Evolutionary conservation across 2,113 vertebrate species (phyloP).

Genomic region (Channa argus): DNA sequence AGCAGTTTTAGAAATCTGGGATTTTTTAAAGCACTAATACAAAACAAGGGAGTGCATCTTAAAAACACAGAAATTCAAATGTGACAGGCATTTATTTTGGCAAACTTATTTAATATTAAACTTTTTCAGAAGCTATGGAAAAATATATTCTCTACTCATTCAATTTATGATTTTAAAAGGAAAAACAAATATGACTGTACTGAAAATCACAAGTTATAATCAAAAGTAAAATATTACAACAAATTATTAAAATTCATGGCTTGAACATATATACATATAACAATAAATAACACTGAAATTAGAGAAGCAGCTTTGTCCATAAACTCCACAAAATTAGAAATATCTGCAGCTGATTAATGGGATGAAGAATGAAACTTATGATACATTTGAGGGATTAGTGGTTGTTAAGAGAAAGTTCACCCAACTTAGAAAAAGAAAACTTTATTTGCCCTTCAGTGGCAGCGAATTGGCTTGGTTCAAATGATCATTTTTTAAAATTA

Average conservation of each 20-base stretch:
- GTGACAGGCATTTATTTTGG: slow-evolving; percentile 40
- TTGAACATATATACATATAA: slow-evolving; percentile 38
- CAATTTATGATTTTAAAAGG: too few species aligned
- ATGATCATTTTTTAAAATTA: too few species aligned
- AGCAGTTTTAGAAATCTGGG: not conserved
- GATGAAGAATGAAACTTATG: not conserved
- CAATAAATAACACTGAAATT: slow-evolving; percentile 33
- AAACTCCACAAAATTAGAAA: slow-evolving; percentile 8
- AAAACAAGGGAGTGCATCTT: not conserved
- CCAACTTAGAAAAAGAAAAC: not conserved
- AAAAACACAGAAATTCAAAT: slow-evolving; percentile 19
- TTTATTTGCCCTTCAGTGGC: too few species aligned
- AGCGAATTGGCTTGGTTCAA: too few species aligned
- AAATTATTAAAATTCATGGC: slow-evolving; percentile 34
- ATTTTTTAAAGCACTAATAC: not conserved
- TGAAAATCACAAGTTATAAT: slow-evolving; percentile 7
- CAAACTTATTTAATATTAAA: slow-evolving; percentile 33
- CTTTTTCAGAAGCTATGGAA: slow-evolving; percentile 5
- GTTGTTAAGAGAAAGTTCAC: slow-evolving; percentile 24
- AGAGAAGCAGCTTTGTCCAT: slow-evolving; percentile 46
- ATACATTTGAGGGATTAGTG: not conserved
- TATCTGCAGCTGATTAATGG: not conserved
- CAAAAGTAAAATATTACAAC: slow-evolving; percentile 40
- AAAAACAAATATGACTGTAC: not conserved
- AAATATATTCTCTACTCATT: not conserved